Evolutionary conservation across 2,888 invertebrate genomes (phyloP), one percentile per base, ranked within the genome.

Genomic region (Callosobruchus maculatus): DNA sequence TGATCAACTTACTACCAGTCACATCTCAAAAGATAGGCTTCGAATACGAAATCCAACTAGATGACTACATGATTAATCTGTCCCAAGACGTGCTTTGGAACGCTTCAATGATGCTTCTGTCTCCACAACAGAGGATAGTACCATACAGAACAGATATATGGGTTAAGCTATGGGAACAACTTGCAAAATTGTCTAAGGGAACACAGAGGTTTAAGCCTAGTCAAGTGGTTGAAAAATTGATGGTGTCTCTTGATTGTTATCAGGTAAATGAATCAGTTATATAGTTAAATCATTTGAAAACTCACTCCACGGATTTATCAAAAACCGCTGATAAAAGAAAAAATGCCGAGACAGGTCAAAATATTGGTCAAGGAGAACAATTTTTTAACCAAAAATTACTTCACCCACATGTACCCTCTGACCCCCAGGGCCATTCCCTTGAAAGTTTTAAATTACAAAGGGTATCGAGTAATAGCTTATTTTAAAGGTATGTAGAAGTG

Each of bases 121-220:
- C 95, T 2, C 95, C 95, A 0, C 92, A 95, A 74, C 95, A 96
- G 86, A 90, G 96, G 77, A 90, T 96, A 70, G 91, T 93, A n/a
- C 95, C 95, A 74, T 95, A 94, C 86, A 89, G 93, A 72, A 92
- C 92, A 77, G 95, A 96, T 86, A 90, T 94, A 82, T 96, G 95
- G 95, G 95, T 94, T 68, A 90, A 92, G 77, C 87, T 95, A 79
- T 95, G 95, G 94, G 93, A 92, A 80, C 91, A 92, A 77, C 89
- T 94, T 49, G 89, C 90, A 71, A 90, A 90, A 82, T 88, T 89
- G 68, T 90, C 89, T 20, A 90, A 91, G 80, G 90, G 90, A 71
- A 89, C 89, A 78, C 90, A 88, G 20, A 90, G 92, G 73, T 93
- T 94, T 81, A 89, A 89, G 73, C 92, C 93, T 0, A 90, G 89